Percentiles rank a stretch among this genome's conserved stretches.
Evolutionary conservation across 2,113 vertebrate genomes (phyloP).

Genomic region (Chrysochloris asiatica): DNA sequence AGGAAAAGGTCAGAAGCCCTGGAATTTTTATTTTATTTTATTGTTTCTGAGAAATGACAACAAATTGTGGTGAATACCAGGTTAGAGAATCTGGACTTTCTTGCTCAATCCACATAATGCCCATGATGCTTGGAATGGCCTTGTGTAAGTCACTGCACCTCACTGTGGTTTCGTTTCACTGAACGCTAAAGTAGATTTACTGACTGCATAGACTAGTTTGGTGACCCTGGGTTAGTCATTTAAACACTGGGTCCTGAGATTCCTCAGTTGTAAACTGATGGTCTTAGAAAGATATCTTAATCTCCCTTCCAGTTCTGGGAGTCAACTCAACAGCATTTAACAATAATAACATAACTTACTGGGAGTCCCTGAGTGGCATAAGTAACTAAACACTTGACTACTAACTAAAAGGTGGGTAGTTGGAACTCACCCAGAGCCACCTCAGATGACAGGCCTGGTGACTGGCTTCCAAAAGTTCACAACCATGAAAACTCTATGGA

Average conservation of each 20-base stretch:
- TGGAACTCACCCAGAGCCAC: background rate
- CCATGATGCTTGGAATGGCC: constrained; percentile 28
- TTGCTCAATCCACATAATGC: constrained; percentile 3
- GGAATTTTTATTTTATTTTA: background rate
- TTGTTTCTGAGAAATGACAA: constrained; percentile 23
- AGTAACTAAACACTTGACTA: too few species aligned
- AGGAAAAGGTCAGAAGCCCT: constrained; percentile 24
- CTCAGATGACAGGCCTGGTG: background rate
- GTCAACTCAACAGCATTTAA: background rate
- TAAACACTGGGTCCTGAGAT: background rate
- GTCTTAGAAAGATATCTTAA: background rate
- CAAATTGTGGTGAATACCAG: background rate
- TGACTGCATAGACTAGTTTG: background rate
- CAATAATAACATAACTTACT: background rate
- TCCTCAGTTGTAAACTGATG: background rate
- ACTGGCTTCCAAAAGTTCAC: background rate
- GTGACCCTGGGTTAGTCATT: constrained; percentile 13
- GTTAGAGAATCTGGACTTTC: background rate
- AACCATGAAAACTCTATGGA: background rate
- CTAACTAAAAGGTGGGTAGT: background rate
- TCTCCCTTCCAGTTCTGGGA: background rate
- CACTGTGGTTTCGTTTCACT: background rate
- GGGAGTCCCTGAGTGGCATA: background rate
- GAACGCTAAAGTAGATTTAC: constrained; percentile 19
- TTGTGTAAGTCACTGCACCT: background rate